These are phyloP conservation scores for Acronicta leporina DNA, from an alignment of 2,888 invertebrate species.

Conservation along the genomic window DNA sequence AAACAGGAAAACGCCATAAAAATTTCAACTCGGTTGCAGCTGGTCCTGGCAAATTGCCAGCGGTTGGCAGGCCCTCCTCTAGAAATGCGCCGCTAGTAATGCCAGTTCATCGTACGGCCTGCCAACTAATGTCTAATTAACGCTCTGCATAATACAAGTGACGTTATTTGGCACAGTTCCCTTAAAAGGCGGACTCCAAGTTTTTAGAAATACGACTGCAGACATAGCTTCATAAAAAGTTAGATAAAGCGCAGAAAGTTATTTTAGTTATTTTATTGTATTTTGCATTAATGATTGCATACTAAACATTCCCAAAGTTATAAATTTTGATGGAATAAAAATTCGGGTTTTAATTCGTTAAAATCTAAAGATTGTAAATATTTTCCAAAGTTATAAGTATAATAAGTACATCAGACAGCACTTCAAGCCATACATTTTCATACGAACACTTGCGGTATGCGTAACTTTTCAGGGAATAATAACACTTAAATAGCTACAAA, in stretches of 20 bases:
- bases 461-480: too few relatives aligned
- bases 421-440: too few relatives aligned
- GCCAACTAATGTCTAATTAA: slow-evolving; percentile 51
- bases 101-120: slow-evolving; percentile 32
- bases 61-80: slow-evolving; percentile 30
- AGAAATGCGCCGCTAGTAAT: slow-evolving; percentile 37
- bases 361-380: too few relatives aligned
- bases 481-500: slow-evolving; percentile 8
- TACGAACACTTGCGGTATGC: too few relatives aligned
- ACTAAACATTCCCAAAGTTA: too few relatives aligned
- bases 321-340: too few relatives aligned
- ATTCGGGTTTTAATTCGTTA: too few relatives aligned
- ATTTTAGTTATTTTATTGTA: too few relatives aligned
- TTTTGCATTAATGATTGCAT: too few relatives aligned
- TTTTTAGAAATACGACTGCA: neutral
- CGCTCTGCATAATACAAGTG: slow-evolving; percentile 30
- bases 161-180: slow-evolving; percentile 47
- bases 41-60: slow-evolving; percentile 47
- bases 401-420: too few relatives aligned
- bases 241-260: neutral
- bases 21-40: slow-evolving; percentile 29
- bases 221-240: neutral
- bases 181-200: slow-evolving; percentile 6
- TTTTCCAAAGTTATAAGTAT: too few relatives aligned
- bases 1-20: slow-evolving; percentile 16